These are phyloP conservation scores for Pocillopora damicornis DNA, from an alignment of 64 coral and sea anemone genomes.

Conservation along the genomic window DNA sequence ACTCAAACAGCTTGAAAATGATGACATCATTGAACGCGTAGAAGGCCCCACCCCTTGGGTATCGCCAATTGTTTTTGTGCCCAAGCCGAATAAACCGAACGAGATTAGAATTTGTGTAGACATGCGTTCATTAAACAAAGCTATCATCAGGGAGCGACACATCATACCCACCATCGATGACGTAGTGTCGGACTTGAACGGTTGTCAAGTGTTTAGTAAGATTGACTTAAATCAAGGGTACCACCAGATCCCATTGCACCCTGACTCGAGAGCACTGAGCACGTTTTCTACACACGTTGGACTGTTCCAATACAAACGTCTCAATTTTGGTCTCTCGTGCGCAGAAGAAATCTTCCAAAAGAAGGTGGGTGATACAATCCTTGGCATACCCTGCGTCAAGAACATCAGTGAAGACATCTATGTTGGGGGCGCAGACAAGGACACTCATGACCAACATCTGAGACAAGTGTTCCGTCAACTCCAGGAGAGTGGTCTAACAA, in stretches of 20 bases:
- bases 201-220: constrained; percentile 34
- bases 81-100: too few relatives aligned
- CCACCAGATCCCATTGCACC: not conserved
- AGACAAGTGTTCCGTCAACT: too few relatives aligned
- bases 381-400: constrained; percentile 40
- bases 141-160: constrained; percentile 49
- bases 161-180: constrained; percentile 48
- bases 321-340: not conserved
- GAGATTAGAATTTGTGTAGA: too few relatives aligned
- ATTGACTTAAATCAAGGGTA: not conserved
- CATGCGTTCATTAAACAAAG: constrained; percentile 27
- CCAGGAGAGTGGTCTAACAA: too few relatives aligned
- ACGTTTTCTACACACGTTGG: constrained; percentile 6
- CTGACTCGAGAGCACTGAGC: not conserved
- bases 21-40: constrained; percentile 58
- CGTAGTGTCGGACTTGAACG: constrained; percentile 32
- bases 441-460: too few relatives aligned
- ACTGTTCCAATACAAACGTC: not conserved
- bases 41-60: constrained; percentile 37
- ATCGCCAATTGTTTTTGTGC: too few relatives aligned
- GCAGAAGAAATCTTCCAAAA: constrained; percentile 21
- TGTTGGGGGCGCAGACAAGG: too few relatives aligned
- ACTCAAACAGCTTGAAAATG: constrained; percentile 43
- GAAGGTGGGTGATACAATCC: constrained; percentile 41
- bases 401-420: constrained; percentile 40